Base-by-base conservation (phyloP, 2,113 vertebrate species). In the Chloropsis hardwickii region DNA sequence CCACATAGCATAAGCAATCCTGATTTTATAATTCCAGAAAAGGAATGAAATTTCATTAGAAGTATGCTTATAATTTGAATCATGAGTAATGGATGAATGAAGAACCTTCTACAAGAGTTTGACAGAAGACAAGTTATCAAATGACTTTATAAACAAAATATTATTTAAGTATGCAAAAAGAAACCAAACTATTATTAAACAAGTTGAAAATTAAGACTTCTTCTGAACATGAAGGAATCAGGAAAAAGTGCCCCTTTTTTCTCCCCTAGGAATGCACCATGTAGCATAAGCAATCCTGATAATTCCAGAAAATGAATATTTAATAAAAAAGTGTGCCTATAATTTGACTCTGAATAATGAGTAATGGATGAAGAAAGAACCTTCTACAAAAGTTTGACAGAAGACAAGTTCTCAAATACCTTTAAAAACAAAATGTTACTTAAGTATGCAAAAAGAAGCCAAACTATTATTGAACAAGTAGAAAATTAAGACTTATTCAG, bases 1-100 rank as follows among this genome's bases (percentile, higher is more conserved):
- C 16, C 5, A 21, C 0, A 0, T 4, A 39, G 10, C 8, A 2
- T 9, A 18, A 22, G 8, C 29, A 64, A 42, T 35, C 21, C 21
- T 69, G 11, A 5, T 69, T 50, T 72, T 60, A 47, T 42, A 53
- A 11, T 33, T 83, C 29, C 11, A 73, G 16, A 53, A 94, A 86
- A 42, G 12, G 0, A 82, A 10, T 12, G 11, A 83, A 50, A 69
- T 33, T 27, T 69, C n/a, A 53, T 27, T 44, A 33, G 64, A 88
- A 61, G 0, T 4, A 12, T 9, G 3, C 14, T 62, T 78, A 5
- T 37, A 37, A 8, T 60, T 86, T 65, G 54, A 86, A 44, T 45
- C 70, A 35, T 0, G 4, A 82, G 3, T 12, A 88, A 67, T 4
- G 8, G 11, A 54, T n/a, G 16, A 88, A 91, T 5, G 2, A 76